Evolutionary conservation across 2,888 invertebrate species (phyloP).

Genomic region (Iphiclides podalirius): DNA sequence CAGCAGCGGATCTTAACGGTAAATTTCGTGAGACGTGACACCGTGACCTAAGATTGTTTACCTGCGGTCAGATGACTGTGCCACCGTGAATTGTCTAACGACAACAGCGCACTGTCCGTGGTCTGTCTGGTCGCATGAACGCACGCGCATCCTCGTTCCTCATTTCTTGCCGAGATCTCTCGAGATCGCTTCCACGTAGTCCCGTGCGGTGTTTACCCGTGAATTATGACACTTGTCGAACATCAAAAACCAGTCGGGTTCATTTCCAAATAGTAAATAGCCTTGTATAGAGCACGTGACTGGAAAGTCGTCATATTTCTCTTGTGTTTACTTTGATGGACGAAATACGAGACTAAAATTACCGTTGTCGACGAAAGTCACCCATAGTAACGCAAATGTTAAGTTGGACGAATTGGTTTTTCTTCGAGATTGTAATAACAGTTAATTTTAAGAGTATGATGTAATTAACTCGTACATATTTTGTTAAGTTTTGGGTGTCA

Average conservation of each 20-base stretch:
- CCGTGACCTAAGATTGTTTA: slow-evolving; percentile 67
- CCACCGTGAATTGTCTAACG: slow-evolving; percentile 30
- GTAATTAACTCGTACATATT: too few species aligned
- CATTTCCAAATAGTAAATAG: slow-evolving; percentile 6
- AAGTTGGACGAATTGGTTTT: slow-evolving; percentile 36
- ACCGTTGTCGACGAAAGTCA: slow-evolving; percentile 67
- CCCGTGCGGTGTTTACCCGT: slow-evolving; percentile 66
- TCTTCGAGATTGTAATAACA: slow-evolving; percentile 47
- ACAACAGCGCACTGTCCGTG: slow-evolving; percentile 29
- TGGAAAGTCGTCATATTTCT: slow-evolving; percentile 48
- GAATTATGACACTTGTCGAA: slow-evolving; percentile 64
- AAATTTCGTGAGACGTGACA: slow-evolving; percentile 63
- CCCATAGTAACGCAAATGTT: slow-evolving; percentile 45
- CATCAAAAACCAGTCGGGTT: slow-evolving; percentile 5
- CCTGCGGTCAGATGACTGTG: slow-evolving; percentile 64
- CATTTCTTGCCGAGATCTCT: slow-evolving; percentile 43
- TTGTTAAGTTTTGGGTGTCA: too few species aligned
- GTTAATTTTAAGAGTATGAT: slow-evolving; percentile 37
- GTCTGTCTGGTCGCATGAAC: slow-evolving; percentile 33
- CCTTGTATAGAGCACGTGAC: slow-evolving; percentile 35
- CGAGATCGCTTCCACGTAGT: slow-evolving; percentile 60
- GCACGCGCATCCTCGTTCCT: slow-evolving; percentile 46
- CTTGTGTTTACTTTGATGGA: slow-evolving; percentile 40
- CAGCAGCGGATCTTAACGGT: slow-evolving; percentile 73
- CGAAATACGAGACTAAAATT: slow-evolving; percentile 42